Evolutionary conservation across 2,888 invertebrate genomes (phyloP).

Genomic region (Galerucella nymphaeae): DNA sequence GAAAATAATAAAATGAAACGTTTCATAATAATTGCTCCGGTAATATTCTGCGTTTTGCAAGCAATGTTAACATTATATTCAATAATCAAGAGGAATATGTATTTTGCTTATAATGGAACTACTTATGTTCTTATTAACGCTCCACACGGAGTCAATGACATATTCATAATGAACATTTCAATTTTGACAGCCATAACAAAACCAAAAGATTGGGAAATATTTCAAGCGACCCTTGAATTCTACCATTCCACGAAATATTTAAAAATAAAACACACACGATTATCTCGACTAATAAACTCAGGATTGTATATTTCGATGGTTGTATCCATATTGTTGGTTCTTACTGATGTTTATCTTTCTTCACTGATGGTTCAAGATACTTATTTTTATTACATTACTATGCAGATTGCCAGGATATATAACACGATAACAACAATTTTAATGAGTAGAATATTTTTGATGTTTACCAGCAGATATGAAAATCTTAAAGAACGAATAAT

Average conservation of each 20-base stretch:
- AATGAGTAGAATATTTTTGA: constrained; percentile 1
- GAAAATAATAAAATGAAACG: background rate
- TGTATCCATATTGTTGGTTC: background rate
- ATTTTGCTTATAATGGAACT: background rate
- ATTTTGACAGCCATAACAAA: background rate
- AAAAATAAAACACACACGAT: background rate
- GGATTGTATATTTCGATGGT: background rate
- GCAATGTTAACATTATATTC: background rate
- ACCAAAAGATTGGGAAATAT: background rate
- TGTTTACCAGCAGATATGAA: background rate
- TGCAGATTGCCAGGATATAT: background rate
- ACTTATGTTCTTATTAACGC: background rate
- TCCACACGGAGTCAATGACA: background rate
- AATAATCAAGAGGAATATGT: background rate
- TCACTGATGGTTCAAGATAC: too few relatives aligned
- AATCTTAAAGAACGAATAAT: background rate
- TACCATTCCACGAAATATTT: too few relatives aligned
- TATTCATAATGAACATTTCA: background rate
- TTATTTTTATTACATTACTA: background rate
- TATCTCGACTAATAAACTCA: background rate
- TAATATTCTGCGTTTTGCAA: background rate
- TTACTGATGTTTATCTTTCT: background rate
- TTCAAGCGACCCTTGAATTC: background rate
- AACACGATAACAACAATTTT: background rate
- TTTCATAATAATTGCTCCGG: background rate